These are phyloP conservation scores for Ancistrus triradiatus DNA, from an alignment of 2,113 vertebrate species.

Conservation along the genomic window DNA sequence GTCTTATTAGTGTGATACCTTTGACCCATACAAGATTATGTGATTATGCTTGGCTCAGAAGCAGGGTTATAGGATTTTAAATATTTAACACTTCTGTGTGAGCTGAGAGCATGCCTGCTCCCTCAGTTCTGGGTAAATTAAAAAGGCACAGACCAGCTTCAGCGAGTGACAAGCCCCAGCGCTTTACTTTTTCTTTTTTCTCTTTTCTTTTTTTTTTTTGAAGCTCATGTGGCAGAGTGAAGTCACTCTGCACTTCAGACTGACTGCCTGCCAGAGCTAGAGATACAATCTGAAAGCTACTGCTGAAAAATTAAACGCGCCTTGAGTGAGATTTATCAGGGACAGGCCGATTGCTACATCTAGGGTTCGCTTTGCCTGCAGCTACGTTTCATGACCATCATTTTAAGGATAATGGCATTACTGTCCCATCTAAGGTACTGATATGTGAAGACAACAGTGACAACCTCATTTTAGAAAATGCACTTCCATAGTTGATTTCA, in stretches of 20 bases:
- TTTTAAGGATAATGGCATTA: too few species aligned
- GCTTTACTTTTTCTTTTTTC: too few species aligned
- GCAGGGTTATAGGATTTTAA: conserved; percentile 66
- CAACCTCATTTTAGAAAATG: too few species aligned
- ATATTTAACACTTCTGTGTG: conserved; percentile 56
- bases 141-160: conserved; percentile 43
- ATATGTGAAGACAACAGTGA: too few species aligned
- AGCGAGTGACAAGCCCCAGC: neutral
- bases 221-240: conserved; percentile 9
- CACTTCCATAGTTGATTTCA: too few species aligned
- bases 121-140: conserved; percentile 61
- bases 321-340: conserved; percentile 22
- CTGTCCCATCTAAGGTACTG: too few species aligned
- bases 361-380: neutral
- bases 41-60: conserved; percentile 41
- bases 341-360: neutral
- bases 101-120: conserved; percentile 52
- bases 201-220: conserved; percentile 2
- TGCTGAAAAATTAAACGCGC: conserved; percentile 24
- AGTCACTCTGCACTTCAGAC: conserved; percentile 5
- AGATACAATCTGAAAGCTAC: conserved; percentile 15
- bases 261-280: conserved; percentile 8
- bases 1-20: conserved; percentile 50
- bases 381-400: conserved; percentile 10
- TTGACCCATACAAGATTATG: conserved; percentile 33